Evolutionary conservation across 2,113 vertebrate genomes (phyloP), one percentile per base, ranked within the genome.

Genomic region (Sceloporus undulatus): DNA sequence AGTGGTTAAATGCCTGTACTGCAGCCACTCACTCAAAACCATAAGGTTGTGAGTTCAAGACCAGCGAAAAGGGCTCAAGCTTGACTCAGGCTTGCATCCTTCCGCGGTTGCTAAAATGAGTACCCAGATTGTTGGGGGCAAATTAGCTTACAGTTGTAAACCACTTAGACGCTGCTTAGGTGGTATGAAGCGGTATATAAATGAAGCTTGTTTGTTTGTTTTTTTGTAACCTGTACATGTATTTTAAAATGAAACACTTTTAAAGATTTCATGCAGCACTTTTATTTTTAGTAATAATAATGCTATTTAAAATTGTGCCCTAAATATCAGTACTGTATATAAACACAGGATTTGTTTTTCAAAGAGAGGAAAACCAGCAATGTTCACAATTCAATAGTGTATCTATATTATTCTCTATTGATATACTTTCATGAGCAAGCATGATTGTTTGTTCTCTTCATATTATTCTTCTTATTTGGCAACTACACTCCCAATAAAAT

Each of bases 201-300:
- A 34, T 34, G 34, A 34, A 34, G 34, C 34, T 34, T 34, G 34
- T 34, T 34, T 34, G 34, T 34, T 34, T 34, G 34, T 34, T 1
- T 34, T 34, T 34, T 34, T 34, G 34, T 34, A 77, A 54, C 59
- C 59, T 21, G 7, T 23, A 18, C 40, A 62, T 76, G 27, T 89
- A 89, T 38, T 78, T 95, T 85, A 90, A 95, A 94, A 91, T 94
- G 66, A 93, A 95, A 94, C 42, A 29, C 92, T 93, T 94, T 16
- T 88, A 92, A 94, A 92, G 77, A 56, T 84, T 94, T 84, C 91
- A 90, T 91, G 85, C 85, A 87, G 88, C 91, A 42, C 4, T 92
- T 42, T 81, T 92, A 94, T 85, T 92, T 94, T 91, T 90, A 93
- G 92, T 8, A n/a, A 9, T 78, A 89, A 88, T 86, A 95, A 87